Evolutionary conservation across 1,140 invertebrate genomes (phyloP).

Genomic region (Pseudomyrmex gracilis): DNA sequence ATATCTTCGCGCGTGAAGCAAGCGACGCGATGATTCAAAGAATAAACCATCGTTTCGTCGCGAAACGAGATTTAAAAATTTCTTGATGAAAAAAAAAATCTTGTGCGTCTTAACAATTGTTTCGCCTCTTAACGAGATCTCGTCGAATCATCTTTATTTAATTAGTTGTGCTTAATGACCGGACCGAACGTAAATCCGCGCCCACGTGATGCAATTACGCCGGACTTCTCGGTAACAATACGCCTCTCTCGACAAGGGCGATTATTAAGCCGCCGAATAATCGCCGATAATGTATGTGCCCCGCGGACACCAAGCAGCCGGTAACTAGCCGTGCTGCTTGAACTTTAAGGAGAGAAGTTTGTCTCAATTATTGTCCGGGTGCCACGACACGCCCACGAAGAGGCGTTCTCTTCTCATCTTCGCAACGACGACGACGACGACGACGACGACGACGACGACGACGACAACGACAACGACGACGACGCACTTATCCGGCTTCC

Average conservation of each 20-base stretch:
- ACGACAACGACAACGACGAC: slow-evolving; percentile 7
- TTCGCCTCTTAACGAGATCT: slow-evolving; percentile 26
- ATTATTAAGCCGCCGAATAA: slow-evolving; percentile 50
- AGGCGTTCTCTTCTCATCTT: slow-evolving; percentile 59
- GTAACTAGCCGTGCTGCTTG: slow-evolving; percentile 22
- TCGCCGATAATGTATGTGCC: slow-evolving; percentile 60
- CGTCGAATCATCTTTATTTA: slow-evolving; percentile 50
- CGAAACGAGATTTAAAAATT: neutral
- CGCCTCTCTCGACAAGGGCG: neutral
- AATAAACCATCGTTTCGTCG: neutral
- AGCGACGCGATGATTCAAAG: neutral
- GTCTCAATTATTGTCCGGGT: slow-evolving; percentile 69
- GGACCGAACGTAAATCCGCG: slow-evolving; percentile 38
- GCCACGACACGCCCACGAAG: slow-evolving; percentile 25
- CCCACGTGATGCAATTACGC: slow-evolving; percentile 55
- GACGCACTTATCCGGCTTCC: slow-evolving; percentile 71
- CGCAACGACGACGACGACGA: slow-evolving; percentile 1
- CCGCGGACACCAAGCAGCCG: slow-evolving; percentile 34
- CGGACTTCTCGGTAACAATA: slow-evolving; percentile 43
- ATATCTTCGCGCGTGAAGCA: neutral
- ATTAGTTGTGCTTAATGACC: slow-evolving; percentile 27
- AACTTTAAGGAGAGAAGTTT: slow-evolving; percentile 70
- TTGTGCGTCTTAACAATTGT: slow-evolving; percentile 29
- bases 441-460: slow-evolving; percentile 11
- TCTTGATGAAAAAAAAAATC: slow-evolving; percentile 7